Base-by-base conservation (phyloP, 2,113 vertebrate genomes). In the Panurus biarmicus region DNA sequence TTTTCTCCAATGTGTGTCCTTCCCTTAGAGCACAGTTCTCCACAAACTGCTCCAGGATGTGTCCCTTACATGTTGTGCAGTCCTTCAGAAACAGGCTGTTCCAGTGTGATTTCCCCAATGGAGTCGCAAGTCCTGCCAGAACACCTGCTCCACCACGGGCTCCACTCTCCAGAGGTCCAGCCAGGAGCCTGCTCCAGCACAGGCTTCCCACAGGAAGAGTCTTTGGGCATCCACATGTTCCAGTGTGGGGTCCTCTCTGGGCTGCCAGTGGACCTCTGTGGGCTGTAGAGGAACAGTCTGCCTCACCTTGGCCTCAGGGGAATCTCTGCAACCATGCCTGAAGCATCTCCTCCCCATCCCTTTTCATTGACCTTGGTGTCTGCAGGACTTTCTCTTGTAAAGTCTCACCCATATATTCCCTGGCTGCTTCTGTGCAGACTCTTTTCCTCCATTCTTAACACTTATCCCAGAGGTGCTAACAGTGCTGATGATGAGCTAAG, bases 371-470 rank as follows among this genome's bases (percentile, higher is more conserved):
- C 10, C 31, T 42, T 1, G 0, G 12, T 69, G 31, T 26, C 29
- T 54, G 24, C 40, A 47, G 38, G 54, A 25, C 17, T 31, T 82
- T 35, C 29, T 47, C n/a, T 13, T 25, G 7, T 22, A 26, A 40
- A 26, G 54, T 40, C 20, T 33, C 38, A 58, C 9, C 16, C n/a
- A 16, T 28, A 9, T 9, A 21, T 28, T 40, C 18, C 53, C 38
- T 40, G 9, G 5, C 64, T 82, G 14, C 29, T 19, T 1, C 9
- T 40, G 11, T 31, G 11, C 53, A 40, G 24, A 5, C 3, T 0
- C 4, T 29, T 48, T 36, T 23, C 10, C 14, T 58, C 33, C 14
- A 6, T 65, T 48, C 58, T 54, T 35, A 25, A 9, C 8, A 65
- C 3, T 33, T 26, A 15, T 42, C 38, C 35, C 38, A 58, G 44